Conservation (phyloP, 2,113 vertebrate genomes). For the Tachuris rubrigastra region DNA sequence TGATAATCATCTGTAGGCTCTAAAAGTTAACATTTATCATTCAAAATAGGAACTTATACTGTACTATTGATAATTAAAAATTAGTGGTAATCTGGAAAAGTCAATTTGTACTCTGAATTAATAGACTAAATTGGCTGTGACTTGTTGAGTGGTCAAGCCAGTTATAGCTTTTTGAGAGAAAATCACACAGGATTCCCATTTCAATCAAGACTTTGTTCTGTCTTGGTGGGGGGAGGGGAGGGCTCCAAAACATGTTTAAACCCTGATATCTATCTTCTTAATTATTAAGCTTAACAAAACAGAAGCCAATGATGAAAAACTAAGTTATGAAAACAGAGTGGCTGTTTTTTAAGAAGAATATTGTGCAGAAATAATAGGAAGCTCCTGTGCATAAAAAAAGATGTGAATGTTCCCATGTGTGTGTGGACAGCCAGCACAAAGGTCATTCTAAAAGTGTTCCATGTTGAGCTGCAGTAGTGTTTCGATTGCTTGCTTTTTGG, state of each 20-base stretch:
- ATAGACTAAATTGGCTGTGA: not conserved
- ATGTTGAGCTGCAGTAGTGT: not conserved
- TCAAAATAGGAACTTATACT: not conserved
- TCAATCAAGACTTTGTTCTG: not conserved
- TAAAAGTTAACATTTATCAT: not conserved
- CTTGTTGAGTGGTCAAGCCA: not conserved
- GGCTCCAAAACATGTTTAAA: not conserved
- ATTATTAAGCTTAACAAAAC: not conserved
- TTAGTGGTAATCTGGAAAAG: not conserved
- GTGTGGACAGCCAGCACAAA: not conserved
- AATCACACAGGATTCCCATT: not conserved
- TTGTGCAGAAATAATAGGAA: not conserved
- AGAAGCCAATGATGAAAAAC: not conserved
- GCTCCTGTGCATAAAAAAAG: not conserved
- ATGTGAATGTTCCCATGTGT: fast-evolving
- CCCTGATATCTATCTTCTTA: not conserved
- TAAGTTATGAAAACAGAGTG: not conserved
- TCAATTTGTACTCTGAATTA: not conserved
- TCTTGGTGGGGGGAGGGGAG: not conserved
- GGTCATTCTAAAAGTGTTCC: not conserved
- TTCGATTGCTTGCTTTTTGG: not conserved
- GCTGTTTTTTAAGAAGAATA: not conserved
- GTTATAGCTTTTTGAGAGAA: not conserved
- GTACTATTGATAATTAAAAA: not conserved
- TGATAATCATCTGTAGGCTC: not conserved